These are phyloP conservation scores for Conistra vaccinii DNA, from an alignment of 2,888 invertebrate species.

Conservation along the genomic window DNA sequence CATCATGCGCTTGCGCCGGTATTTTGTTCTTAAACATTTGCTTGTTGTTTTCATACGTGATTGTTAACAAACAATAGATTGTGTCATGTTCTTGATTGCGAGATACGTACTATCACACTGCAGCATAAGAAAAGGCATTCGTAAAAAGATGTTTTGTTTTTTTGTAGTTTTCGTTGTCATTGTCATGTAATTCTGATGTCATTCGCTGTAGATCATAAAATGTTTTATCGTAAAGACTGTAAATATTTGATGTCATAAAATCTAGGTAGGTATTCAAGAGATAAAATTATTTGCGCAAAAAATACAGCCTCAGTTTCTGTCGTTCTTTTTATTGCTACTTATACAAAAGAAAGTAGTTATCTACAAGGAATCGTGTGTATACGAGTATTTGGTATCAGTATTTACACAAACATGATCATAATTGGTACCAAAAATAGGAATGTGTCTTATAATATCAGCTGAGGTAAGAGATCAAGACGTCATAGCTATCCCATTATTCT, in stretches of 20 bases:
- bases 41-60: constrained; percentile 27
- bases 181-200: constrained; percentile 43
- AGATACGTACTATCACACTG: constrained; percentile 3
- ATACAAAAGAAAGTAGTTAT: constrained; percentile 11
- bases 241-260: constrained; percentile 35
- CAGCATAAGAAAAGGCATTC: constrained; percentile 1
- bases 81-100: constrained; percentile 19
- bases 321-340: constrained; percentile 12
- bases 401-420: neutral
- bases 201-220: constrained; percentile 19
- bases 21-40: constrained; percentile 25
- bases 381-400: neutral
- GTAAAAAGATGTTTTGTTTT: constrained; percentile 2
- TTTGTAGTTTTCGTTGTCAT: neutral
- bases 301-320: constrained; percentile 3
- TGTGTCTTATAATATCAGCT: neutral
- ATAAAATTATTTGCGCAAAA: constrained; percentile 24
- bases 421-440: neutral
- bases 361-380: neutral
- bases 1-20: constrained; percentile 12
- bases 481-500: constrained; percentile 19
- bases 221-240: constrained; percentile 20
- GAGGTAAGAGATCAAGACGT: constrained; percentile 3
- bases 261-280: constrained; percentile 22
- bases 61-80: constrained; percentile 39